Evolutionary conservation across 2,113 vertebrate species (phyloP).

Genomic region (Trogon melanurus): DNA sequence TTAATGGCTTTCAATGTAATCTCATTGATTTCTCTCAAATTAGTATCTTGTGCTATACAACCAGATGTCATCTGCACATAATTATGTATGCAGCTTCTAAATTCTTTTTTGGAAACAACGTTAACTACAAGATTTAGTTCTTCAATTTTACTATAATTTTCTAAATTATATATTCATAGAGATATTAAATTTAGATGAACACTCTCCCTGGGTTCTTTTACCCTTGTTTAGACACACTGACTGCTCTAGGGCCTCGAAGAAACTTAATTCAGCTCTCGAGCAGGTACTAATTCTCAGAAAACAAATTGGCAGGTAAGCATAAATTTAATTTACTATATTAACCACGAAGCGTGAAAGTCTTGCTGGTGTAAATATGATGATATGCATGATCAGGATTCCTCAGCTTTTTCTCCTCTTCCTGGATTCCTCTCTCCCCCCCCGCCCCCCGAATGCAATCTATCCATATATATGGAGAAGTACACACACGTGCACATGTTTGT

Average conservation of each 20-base stretch:
- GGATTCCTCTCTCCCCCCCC: too few species aligned
- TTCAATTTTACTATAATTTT: not conserved
- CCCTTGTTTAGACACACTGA: not conserved
- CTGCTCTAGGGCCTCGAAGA: not conserved
- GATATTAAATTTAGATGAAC: constrained; percentile 61
- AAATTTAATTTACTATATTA: not conserved
- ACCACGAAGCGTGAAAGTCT: not conserved
- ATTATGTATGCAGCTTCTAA: constrained; percentile 1
- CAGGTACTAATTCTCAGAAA: not conserved
- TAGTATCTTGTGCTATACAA: not conserved
- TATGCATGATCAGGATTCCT: not conserved
- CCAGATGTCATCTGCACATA: not conserved
- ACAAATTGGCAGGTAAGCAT: not conserved
- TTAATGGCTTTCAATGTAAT: not conserved
- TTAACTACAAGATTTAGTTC: constrained; percentile 27
- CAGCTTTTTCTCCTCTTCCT: not conserved
- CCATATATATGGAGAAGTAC: not conserved
- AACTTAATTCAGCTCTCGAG: constrained; percentile 20
- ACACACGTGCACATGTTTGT: too few species aligned
- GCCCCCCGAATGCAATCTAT: too few species aligned
- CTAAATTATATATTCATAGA: constrained; percentile 53
- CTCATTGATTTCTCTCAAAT: constrained; percentile 10
- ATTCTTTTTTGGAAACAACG: not conserved
- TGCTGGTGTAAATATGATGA: not conserved
- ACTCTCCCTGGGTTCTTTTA: not conserved